A percentile compares a stretch with the other conserved stretches of the same genome.
Conservation (phyloP, 1,140 invertebrate species). For the Eueides isabella region DNA sequence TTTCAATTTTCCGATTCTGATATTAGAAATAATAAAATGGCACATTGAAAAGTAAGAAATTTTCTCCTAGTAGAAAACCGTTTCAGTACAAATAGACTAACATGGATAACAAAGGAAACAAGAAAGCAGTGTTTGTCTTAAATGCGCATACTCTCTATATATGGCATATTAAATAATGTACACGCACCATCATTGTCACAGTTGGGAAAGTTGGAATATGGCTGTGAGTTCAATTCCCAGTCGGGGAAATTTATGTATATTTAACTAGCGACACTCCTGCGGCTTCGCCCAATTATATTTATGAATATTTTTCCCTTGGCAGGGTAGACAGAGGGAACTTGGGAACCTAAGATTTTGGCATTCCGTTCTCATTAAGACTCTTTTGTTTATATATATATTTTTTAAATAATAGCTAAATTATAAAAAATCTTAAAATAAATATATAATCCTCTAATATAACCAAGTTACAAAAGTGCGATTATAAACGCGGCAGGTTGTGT, state of each 20-base stretch:
- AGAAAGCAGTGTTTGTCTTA: background rate
- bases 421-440: too few relatives aligned
- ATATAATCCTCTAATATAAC: too few relatives aligned
- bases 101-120: conserved; percentile 1
- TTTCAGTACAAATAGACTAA: background rate
- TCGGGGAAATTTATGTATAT: background rate
- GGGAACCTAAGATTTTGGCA: too few relatives aligned
- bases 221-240: background rate
- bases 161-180: background rate
- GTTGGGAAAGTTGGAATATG: background rate
- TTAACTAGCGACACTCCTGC: too few relatives aligned
- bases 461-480: too few relatives aligned
- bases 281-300: too few relatives aligned
- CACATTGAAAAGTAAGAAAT: background rate
- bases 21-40: background rate
- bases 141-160: background rate
- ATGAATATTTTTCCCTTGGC: too few relatives aligned
- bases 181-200: background rate
- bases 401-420: too few relatives aligned
- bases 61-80: background rate
- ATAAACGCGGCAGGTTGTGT: too few relatives aligned
- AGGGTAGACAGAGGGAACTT: too few relatives aligned
- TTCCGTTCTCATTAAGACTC: too few relatives aligned
- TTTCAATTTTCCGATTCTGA: background rate
- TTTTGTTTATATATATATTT: too few relatives aligned